phyloP scores from a whole-genome alignment of 1,140 invertebrate species.

The Ctenoplectra terminalis region DNA sequence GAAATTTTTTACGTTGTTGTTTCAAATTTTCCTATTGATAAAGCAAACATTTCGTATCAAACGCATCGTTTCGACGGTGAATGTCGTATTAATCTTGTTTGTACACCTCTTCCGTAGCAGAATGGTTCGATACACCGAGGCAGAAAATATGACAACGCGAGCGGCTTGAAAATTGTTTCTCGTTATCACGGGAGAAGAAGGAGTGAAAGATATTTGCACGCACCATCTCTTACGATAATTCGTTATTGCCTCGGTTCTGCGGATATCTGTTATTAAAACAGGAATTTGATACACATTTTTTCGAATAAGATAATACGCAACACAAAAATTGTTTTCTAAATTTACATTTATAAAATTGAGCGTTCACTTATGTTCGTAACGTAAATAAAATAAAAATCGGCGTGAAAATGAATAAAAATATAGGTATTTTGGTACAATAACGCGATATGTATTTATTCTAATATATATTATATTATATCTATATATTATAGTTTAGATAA shows the following conservation, averaged over 20 bases:
- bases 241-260: background rate
- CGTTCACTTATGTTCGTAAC: no score
- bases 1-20: no score
- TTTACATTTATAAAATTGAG: no score
- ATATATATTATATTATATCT: no score
- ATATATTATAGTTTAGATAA: no score
- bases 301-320: background rate
- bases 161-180: constrained; percentile 2
- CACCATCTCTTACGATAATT: background rate
- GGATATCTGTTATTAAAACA: background rate
- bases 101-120: no score
- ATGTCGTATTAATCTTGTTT: background rate
- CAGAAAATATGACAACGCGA: background rate
- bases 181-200: background rate
- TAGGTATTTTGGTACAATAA: no score
- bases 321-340: background rate
- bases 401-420: no score
- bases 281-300: background rate
- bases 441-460: no score
- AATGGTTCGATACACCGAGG: background rate
- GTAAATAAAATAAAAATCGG: no score
- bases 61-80: background rate
- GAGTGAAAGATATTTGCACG: background rate
- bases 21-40: background rate
- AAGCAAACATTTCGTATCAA: background rate